Percentiles rank a stretch among this genome's conserved stretches.
Evolutionary conservation across 2,797 vertebrate species (phyloP).

Genomic region (Sebastes iracundus): DNA sequence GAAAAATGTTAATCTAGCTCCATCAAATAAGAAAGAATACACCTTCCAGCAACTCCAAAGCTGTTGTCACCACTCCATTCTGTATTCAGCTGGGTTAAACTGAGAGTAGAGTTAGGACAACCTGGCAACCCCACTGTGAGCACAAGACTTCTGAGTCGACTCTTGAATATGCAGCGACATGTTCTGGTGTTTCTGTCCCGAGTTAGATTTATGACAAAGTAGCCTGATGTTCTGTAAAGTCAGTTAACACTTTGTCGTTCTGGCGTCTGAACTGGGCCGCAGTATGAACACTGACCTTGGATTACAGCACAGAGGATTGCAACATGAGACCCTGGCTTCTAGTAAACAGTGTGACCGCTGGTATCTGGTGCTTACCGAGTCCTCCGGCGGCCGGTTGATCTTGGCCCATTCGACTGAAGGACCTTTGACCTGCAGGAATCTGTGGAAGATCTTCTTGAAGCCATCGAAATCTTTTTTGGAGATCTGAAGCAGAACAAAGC

Average conservation of each 20-base stretch:
- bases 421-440: constrained; percentile 95
- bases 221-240: neutral
- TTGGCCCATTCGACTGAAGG: constrained; percentile 94
- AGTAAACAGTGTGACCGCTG: neutral
- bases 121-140: neutral
- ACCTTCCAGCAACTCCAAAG: neutral
- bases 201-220: neutral
- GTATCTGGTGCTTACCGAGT: constrained; percentile 84
- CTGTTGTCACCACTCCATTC: neutral
- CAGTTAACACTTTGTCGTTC: neutral
- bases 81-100: neutral
- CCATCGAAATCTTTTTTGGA: constrained; percentile 94
- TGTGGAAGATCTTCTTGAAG: constrained; percentile 94
- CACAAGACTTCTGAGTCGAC: neutral
- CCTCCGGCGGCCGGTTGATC: constrained; percentile 94
- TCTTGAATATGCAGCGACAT: neutral
- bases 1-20: accelerated
- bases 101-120: neutral
- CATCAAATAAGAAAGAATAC: neutral
- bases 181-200: neutral
- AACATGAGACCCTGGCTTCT: neutral
- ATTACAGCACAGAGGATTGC: neutral
- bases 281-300: neutral
- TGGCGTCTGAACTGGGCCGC: neutral
- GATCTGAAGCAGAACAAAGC: constrained; percentile 62